A percentile compares a stretch with the other conserved stretches of the same genome.
Conservation (phyloP, 2,113 vertebrate genomes). For the Odobenus rosmarus region DNA sequence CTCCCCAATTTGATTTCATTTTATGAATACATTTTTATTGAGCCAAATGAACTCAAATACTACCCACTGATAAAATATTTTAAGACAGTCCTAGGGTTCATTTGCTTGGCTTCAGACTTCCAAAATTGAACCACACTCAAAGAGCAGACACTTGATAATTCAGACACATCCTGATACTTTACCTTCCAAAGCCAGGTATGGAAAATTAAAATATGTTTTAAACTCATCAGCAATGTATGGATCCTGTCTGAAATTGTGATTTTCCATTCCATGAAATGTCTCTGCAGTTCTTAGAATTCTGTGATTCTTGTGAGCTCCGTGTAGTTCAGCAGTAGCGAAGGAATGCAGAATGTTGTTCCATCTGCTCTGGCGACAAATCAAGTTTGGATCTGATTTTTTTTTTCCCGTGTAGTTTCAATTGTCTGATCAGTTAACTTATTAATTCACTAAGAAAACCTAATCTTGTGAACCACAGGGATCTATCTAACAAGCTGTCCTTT, state of each 20-base stretch:
- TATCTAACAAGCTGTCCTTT: background rate
- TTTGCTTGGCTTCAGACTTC: background rate
- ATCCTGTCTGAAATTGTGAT: background rate
- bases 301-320: background rate
- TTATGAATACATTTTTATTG: constrained; percentile 10
- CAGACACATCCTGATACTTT: background rate
- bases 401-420: background rate
- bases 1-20: background rate
- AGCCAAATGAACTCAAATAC: background rate
- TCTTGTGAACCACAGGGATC: background rate
- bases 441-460: background rate
- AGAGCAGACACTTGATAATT: background rate
- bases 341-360: background rate
- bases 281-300: background rate
- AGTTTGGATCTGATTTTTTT: background rate
- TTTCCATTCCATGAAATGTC: background rate
- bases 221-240: background rate
- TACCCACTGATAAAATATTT: background rate
- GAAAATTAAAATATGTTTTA: background rate
- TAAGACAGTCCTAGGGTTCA: background rate
- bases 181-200: background rate
- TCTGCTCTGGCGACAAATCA: background rate
- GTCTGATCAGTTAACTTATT: background rate
- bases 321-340: background rate
- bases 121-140: background rate